Evolutionary conservation across 2,113 vertebrate genomes (phyloP).

Genomic region (Sorex araneus): DNA sequence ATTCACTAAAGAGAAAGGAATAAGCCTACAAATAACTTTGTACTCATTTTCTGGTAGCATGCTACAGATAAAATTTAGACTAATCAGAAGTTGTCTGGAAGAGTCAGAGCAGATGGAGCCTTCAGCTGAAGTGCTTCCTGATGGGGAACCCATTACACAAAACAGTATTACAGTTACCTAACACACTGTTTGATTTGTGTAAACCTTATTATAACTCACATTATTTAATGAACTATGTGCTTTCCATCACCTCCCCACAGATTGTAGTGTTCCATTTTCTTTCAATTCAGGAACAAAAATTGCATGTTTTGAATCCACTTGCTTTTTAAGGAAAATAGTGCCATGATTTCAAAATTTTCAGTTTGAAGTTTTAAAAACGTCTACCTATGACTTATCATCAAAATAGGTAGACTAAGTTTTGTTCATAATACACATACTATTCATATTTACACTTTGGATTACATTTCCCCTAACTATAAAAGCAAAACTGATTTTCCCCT

Average conservation of each 20-base stretch:
- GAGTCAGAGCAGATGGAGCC: conserved; percentile 87
- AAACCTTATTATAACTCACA: conserved; percentile 87
- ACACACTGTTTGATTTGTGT: conserved; percentile 89
- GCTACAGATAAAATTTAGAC: conserved; percentile 85
- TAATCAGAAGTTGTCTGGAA: conserved; percentile 90
- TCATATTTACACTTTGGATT: neutral
- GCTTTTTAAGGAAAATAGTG: neutral
- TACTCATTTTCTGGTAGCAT: conserved; percentile 68
- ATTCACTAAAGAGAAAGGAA: conserved; percentile 46
- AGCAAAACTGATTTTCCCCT: too few relatives aligned
- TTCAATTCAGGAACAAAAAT: conserved; percentile 51
- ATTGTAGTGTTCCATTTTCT: conserved; percentile 46
- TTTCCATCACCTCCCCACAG: conserved; percentile 82
- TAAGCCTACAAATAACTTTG: conserved; percentile 28
- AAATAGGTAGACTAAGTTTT: neutral
- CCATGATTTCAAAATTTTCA: neutral
- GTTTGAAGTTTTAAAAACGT: neutral
- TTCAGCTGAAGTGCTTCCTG: conserved; percentile 86
- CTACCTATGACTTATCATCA: conserved; percentile 5
- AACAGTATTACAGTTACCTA: conserved; percentile 89
- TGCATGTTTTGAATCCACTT: neutral
- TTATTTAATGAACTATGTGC: conserved; percentile 90
- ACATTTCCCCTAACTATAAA: conserved; percentile 51
- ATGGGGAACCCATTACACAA: conserved; percentile 89
- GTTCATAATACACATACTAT: conserved; percentile 6